Percentiles rank a stretch among this genome's conserved stretches.
phyloP scores from a whole-genome alignment of 2,797 vertebrate genomes.

The Champsocephalus gunnari region DNA sequence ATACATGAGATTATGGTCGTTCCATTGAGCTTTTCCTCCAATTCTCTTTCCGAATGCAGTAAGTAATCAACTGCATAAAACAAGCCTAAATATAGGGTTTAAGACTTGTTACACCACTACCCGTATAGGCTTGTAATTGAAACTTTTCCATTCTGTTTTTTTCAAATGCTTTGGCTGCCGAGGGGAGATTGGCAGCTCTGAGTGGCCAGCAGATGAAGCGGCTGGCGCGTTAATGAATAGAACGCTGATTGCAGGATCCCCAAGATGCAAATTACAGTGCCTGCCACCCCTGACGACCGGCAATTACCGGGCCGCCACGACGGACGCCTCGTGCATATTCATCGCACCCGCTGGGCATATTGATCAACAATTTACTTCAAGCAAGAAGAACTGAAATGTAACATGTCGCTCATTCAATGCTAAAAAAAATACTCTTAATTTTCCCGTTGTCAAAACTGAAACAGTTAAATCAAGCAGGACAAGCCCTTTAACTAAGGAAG shows the following conservation, averaged over 20 bases:
- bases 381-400: constrained; percentile 67
- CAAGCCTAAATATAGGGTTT: constrained; percentile 86
- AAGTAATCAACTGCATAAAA: constrained; percentile 85
- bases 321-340: constrained; percentile 97
- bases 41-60: constrained; percentile 78
- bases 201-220: constrained; percentile 98
- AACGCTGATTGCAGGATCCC: constrained; percentile 99
- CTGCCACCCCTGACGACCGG: constrained; percentile 96
- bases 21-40: constrained; percentile 80
- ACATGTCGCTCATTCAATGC: constrained; percentile 50
- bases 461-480: constrained; percentile 58
- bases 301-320: constrained; percentile 94
- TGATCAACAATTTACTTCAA: constrained; percentile 91
- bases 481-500: constrained; percentile 38
- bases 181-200: constrained; percentile 97
- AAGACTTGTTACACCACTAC: constrained; percentile 86
- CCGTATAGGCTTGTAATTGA: constrained; percentile 86
- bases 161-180: constrained; percentile 84
- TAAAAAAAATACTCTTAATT: constrained; percentile 42
- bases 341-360: constrained; percentile 95
- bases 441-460: constrained; percentile 62
- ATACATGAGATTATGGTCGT: constrained; percentile 82
- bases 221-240: constrained; percentile 99
- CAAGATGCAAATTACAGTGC: constrained; percentile 98
- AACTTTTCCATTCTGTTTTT: constrained; percentile 87